Evolutionary conservation across 2,888 invertebrate genomes (phyloP), one percentile per base, ranked within the genome.

Genomic region (Synergus umbraculus): DNA sequence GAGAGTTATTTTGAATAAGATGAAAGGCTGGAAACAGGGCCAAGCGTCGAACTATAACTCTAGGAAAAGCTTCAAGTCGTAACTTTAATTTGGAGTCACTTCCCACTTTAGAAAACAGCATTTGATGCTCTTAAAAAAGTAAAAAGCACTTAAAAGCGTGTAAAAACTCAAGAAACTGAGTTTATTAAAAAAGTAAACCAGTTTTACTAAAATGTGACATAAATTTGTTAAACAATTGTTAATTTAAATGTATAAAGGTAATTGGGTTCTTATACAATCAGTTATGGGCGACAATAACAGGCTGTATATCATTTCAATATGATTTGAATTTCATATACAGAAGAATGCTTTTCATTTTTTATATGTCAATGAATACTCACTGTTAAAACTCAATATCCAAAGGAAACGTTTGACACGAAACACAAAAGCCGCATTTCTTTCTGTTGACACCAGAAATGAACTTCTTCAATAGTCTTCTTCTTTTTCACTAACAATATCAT

Each of bases 371-470:
- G 29, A 29, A 3, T 37, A 73, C 73, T 73, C 37, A 73, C 73
- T 73, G 49, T 54, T 29, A n/a, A 60, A 37, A 54, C 22, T 69
- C 41, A 73, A 18, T n/a, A 73, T 54, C 73, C 73, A 73, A 49
- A 73, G 37, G 49, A 37, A 73, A 46, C 13, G 49, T 37, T 54
- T 37, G 54, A 54, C 22, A 22, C 4, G 7, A 54, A 73, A 37
- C 54, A 73, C 73, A 49, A 37, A 41, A 73, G 54, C 37, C 73
- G 15, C 73, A 73, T 73, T 73, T 73, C 73, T 73, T 54, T 54
- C 4, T 15, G 15, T 66, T 18, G 15, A 37, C 15, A 54, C n/a
- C 15, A 1, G 37, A 37, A 37, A 49, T 54, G 46, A 29, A 18
- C 29, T 54, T 73, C 29, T 54, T 73, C 49, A 54, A n/a, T 54